A percentile compares a stretch with the other conserved stretches of the same genome.
phyloP scores from a whole-genome alignment of 2,888 invertebrate species.

The Rhagium mordax region DNA sequence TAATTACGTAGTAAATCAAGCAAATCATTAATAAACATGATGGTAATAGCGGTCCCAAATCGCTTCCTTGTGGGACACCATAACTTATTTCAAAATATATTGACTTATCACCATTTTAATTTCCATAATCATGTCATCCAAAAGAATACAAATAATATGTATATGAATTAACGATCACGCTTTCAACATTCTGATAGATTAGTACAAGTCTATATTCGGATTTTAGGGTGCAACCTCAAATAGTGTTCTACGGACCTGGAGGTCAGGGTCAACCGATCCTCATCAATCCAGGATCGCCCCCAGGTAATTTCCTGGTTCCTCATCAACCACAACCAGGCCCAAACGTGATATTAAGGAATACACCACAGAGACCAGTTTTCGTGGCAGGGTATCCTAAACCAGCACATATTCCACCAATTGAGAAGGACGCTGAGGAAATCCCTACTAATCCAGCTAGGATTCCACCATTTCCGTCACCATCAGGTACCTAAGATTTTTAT shows the following conservation, averaged over 20 bases:
- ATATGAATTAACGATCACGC: too few relatives aligned
- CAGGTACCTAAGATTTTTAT: too few relatives aligned
- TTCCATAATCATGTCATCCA: too few relatives aligned
- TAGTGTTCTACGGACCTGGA: constrained; percentile 61
- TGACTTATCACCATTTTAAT: too few relatives aligned
- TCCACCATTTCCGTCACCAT: constrained; percentile 54
- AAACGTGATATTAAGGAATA: constrained; percentile 53
- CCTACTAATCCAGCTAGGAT: constrained; percentile 64
- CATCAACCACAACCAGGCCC: constrained; percentile 57
- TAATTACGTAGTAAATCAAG: too few relatives aligned
- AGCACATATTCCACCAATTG: constrained; percentile 65
- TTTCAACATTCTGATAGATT: too few relatives aligned
- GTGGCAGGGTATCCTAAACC: constrained; percentile 64
- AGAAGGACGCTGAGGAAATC: constrained; percentile 68
- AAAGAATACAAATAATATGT: too few relatives aligned
- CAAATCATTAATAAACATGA: too few relatives aligned
- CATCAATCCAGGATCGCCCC: constrained; percentile 62
- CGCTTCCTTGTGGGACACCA: too few relatives aligned
- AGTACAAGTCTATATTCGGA: too few relatives aligned
- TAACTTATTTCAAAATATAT: too few relatives aligned
- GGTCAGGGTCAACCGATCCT: constrained; percentile 65
- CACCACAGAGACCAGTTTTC: constrained; percentile 57
- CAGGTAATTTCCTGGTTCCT: constrained; percentile 64
- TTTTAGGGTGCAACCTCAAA: constrained; percentile 64
- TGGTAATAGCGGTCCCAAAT: too few relatives aligned